Evolutionary conservation across 2,888 invertebrate species (phyloP).

Genomic region (Adela reaumurella): DNA sequence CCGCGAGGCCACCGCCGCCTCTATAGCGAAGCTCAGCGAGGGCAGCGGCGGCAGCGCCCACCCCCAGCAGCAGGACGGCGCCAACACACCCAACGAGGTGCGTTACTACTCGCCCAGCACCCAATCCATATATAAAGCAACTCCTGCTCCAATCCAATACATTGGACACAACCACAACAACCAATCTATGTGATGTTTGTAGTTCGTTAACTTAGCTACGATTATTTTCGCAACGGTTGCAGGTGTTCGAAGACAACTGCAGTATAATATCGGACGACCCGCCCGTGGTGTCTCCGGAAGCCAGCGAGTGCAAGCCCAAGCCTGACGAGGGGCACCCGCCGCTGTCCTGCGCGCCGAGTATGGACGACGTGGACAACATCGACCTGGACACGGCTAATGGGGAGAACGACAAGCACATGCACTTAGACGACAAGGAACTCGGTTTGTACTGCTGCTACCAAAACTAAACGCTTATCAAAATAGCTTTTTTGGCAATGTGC

Average conservation of each 20-base stretch:
- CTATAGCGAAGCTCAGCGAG: conserved; percentile 80
- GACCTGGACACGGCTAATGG: conserved; percentile 47
- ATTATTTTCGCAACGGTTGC: no score
- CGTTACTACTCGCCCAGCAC: no score
- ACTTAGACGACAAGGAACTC: not conserved
- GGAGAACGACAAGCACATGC: conserved; percentile 46
- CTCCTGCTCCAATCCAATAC: no score
- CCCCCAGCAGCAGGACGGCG: not conserved
- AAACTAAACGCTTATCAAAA: no score
- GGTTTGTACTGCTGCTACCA: no score
- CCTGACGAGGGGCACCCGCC: conserved; percentile 31
- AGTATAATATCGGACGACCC: conserved; percentile 55
- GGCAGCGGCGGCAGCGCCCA: conserved; percentile 24
- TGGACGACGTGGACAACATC: conserved; percentile 41
- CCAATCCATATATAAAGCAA: no score
- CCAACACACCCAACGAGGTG: not conserved
- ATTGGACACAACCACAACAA: no score
- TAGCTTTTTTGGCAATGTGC: no score
- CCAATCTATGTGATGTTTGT: no score
- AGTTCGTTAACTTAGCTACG: no score
- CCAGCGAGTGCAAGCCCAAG: conserved; percentile 42
- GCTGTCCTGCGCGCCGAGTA: conserved; percentile 43
- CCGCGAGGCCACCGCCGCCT: conserved; percentile 78
- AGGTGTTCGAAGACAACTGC: conserved; percentile 58
- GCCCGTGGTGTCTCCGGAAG: conserved; percentile 46